Evolutionary conservation across 2,797 vertebrate species (phyloP), one percentile per base, ranked within the genome.

Genomic region (Acipenser transmontanus): DNA sequence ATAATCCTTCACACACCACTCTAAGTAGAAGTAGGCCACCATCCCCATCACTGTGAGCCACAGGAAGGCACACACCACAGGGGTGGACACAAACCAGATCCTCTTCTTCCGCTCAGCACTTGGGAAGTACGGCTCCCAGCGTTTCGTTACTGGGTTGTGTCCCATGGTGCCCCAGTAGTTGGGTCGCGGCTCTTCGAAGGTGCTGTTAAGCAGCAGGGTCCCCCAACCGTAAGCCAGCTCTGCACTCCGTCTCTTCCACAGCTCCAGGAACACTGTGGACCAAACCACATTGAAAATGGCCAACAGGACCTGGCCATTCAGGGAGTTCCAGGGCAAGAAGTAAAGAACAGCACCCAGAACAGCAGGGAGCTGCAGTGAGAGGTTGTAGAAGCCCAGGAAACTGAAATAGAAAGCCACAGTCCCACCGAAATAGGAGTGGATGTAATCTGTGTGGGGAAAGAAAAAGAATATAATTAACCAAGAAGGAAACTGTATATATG

Each of bases 351-450:
- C 47, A 7, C 89, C 89, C 59, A 93, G 68, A 2, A 89, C 8
- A 0, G 91, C 89, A 0, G 87, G 88, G 12, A 85, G 88, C 14
- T 89, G 71, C 67, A 93, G 78, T 11, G 88, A 88, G 84, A 87
- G 84, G 12, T 89, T 93, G 82, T 92, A 93, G 83, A 88, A 93
- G 66, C 89, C 89, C 4, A 93, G 78, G 68, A 93, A 93, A 73
- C 90, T 88, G 82, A 93, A 92, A 82, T 93, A 92, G 68, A 90
- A 88, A 0, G 80, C 90, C 9, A 93, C 71, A 1, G 85, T 69
- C 60, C 77, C 81, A 47, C 91, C 91, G 50, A 92, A 93, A 66
- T 92, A 92, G 4, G 70, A 70, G 3, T 88, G 86, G 69, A 93
- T 82, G 10, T 72, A 67, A 72, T 92, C 91, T 93, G 82, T 50